Evolutionary conservation across 2,888 invertebrate species (phyloP).

Genomic region (Lasius fuliginosus): DNA sequence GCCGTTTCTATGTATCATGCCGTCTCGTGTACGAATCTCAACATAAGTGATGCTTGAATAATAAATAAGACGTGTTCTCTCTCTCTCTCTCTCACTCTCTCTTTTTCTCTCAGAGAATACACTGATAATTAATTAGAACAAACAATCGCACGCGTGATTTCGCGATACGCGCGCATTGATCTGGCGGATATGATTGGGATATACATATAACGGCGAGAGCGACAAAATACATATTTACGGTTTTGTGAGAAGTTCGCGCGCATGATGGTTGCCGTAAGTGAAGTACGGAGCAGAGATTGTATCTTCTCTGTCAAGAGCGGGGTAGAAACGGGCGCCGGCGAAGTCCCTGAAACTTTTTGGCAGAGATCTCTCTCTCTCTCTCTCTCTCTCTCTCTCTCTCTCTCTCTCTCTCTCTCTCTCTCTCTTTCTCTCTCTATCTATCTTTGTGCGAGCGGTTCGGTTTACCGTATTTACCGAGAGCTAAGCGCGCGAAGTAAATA

Average conservation of each 20-base stretch:
- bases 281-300: slow-evolving; percentile 15
- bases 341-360: slow-evolving; percentile 53
- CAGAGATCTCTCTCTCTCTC: slow-evolving; percentile 20
- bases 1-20: not conserved
- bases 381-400: no score
- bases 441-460: slow-evolving; percentile 55
- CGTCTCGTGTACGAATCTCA: not conserved
- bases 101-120: not conserved
- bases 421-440: not conserved
- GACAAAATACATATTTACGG: slow-evolving; percentile 22
- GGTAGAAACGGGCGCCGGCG: slow-evolving; percentile 6
- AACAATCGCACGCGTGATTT: slow-evolving; percentile 5
- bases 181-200: not conserved
- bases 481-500: slow-evolving; percentile 61
- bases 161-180: slow-evolving; percentile 11
- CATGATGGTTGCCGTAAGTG: not conserved
- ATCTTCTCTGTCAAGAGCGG: not conserved
- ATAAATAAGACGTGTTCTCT: slow-evolving; percentile 38
- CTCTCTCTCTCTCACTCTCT: not conserved
- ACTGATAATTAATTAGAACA: slow-evolving; percentile 24
- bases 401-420: not conserved
- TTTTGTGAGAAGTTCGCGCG: slow-evolving; percentile 23
- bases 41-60: slow-evolving; percentile 41
- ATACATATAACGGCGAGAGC: not conserved
- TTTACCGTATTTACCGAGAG: slow-evolving; percentile 68